phyloP scores from a whole-genome alignment of 2,113 vertebrate species.

The Oxyruncus cristatus region DNA sequence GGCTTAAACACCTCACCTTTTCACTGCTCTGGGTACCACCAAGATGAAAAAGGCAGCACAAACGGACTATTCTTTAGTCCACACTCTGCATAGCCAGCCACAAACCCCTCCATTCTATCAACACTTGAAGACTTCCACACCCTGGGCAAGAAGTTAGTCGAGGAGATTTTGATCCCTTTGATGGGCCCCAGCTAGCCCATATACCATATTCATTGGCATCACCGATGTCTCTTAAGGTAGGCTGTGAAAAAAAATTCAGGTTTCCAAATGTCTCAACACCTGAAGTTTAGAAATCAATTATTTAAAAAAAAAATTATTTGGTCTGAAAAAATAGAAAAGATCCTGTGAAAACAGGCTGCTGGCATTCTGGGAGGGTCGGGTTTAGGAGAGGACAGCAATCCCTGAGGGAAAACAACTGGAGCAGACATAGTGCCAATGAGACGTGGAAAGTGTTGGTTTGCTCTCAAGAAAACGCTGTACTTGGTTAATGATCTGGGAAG shows the following conservation, averaged over 20 bases:
- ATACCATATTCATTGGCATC: not conserved
- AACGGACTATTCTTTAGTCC: not conserved
- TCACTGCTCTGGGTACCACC: not conserved
- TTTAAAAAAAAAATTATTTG: not conserved
- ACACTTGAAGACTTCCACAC: not conserved
- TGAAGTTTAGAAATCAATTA: not conserved
- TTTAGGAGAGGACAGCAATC: not conserved
- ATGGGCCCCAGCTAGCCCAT: not conserved
- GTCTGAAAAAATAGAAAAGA: not conserved
- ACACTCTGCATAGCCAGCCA: not conserved
- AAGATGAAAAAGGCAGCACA: not conserved
- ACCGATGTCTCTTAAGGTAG: not conserved
- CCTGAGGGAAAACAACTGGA: not conserved
- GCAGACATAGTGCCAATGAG: not conserved
- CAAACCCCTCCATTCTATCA: not conserved
- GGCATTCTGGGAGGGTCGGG: not conserved
- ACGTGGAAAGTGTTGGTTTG: not conserved
- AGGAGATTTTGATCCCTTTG: not conserved
- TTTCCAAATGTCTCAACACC: not conserved
- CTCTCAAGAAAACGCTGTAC: not conserved
- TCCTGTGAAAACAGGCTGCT: not conserved
- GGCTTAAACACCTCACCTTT: not conserved
- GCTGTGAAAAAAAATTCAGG: not conserved
- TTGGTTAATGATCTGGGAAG: not conserved
- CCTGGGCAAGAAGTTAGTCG: not conserved